A percentile compares a stretch with the other conserved stretches of the same genome.
Conservation (phyloP, 2,797 vertebrate species). For the Hipposideros larvatus region DNA sequence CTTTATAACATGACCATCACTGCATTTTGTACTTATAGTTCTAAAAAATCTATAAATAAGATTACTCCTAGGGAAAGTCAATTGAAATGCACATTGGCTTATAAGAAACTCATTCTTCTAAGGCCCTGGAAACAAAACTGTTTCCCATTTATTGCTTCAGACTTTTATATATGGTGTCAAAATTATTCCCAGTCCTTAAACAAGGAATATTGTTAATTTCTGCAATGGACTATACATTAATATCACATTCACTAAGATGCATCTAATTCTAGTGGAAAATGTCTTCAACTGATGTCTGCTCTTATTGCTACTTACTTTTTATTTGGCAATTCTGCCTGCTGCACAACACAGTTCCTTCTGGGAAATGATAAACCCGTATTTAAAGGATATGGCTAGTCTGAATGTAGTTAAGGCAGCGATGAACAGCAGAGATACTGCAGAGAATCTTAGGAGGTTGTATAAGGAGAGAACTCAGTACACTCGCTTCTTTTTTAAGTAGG, state of each 20-base stretch:
- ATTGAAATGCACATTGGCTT: conserved; percentile 66
- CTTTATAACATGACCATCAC: background rate
- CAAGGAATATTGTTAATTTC: conserved; percentile 19
- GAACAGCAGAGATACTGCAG: conserved; percentile 79
- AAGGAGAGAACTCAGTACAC: conserved; percentile 89
- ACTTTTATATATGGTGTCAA: conserved; percentile 67
- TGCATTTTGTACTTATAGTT: background rate
- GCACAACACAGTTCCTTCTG: conserved; percentile 54
- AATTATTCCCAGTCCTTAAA: conserved; percentile 65
- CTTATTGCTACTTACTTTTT: conserved; percentile 31
- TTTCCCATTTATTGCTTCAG: conserved; percentile 87
- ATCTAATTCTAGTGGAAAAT: background rate
- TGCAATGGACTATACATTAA: background rate
- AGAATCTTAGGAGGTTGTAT: conserved; percentile 43
- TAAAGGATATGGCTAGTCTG: conserved; percentile 79
- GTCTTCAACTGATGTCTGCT: background rate
- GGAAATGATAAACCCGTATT: conserved; percentile 70
- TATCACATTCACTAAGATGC: conserved; percentile 16
- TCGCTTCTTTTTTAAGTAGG: conserved; percentile 96
- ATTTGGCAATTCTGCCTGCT: conserved; percentile 72
- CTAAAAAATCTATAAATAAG: conserved; percentile 64
- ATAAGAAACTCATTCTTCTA: conserved; percentile 78
- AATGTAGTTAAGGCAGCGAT: conserved; percentile 86
- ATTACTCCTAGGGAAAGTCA: conserved; percentile 76
- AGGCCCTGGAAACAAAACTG: conserved; percentile 71